Evolutionary conservation across 2,888 invertebrate species (phyloP), one percentile per base, ranked within the genome.

Genomic region (Sialis lutaria): DNA sequence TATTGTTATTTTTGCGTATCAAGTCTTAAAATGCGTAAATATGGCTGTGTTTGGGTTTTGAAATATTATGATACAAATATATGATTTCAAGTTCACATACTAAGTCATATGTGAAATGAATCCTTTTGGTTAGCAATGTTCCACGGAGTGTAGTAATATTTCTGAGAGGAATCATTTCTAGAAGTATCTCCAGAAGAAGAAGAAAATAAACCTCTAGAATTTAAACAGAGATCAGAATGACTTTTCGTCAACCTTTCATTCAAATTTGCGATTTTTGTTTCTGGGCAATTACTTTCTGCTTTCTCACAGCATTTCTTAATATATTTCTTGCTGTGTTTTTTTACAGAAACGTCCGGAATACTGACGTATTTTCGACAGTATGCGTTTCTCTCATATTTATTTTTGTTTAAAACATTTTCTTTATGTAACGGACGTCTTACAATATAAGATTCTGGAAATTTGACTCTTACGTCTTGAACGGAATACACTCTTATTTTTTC

Each of bases 401-500:
- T n/a, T 33, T 40, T 40, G 39, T 45, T 39, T 4, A 44, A n/a
- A 9, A 40, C 3, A 40, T 22, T 22, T 40, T 45, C 12, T 30
- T 45, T 45, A 32, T 62, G 44, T 65, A 67, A 52, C 64, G 67
- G 52, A 67, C 56, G 56, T 1, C 57, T 61, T 9, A 67, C 60
- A 35, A 67, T 62, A 51, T 67, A 67, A 6, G 66, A 60, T 48
- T 67, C 64, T 1, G 67, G 67, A 55, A 67, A 67, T 53, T 67
- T 67, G 51, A 54, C 53, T 34, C 60, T 63, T 40, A 57, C 55
- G 43, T 57, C 55, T 12, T 51, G 54, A 30, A 48, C 48, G n/a
- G 48, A 45, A 34, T 34, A 45, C 40, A 46, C 47, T 35, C 46
- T 53, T 54, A 32, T 53, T 52, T 42, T 52, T 51, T 40, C 56